phyloP scores from a whole-genome alignment of 2,113 vertebrate species.

The Labeo catla region DNA sequence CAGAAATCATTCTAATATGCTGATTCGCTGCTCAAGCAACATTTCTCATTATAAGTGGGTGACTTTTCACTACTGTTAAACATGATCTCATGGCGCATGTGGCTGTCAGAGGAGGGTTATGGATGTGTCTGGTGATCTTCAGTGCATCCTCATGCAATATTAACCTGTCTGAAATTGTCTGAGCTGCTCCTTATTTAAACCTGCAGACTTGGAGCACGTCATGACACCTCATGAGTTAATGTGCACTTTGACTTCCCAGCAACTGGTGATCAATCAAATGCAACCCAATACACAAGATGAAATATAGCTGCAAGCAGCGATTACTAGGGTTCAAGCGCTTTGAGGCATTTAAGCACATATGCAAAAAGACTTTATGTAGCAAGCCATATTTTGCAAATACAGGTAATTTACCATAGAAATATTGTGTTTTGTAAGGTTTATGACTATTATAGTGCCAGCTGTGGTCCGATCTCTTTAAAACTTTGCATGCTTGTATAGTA shows the following conservation, averaged over 20 bases:
- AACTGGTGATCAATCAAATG: not conserved
- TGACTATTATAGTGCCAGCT: no score
- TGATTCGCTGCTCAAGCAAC: no score
- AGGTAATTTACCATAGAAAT: no score
- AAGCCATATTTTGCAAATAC: no score
- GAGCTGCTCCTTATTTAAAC: constrained; percentile 34
- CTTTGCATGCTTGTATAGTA: no score
- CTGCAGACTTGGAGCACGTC: not conserved
- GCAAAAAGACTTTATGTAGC: no score
- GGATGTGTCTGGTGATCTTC: constrained; percentile 26
- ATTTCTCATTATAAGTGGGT: not conserved
- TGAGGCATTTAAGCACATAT: no score
- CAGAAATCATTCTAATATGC: not conserved
- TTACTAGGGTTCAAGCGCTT: no score
- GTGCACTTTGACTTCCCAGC: not conserved
- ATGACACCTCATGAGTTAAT: not conserved
- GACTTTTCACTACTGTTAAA: not conserved
- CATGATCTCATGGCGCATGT: not conserved
- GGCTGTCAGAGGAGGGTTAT: not conserved
- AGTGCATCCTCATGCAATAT: constrained; percentile 41
- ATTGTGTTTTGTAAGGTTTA: no score
- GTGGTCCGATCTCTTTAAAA: no score
- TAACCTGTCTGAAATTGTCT: not conserved
- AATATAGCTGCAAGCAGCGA: no score
- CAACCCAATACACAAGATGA: not conserved